These are phyloP conservation scores for Stichodactyla helianthus DNA, from an alignment of 64 coral and sea anemone genomes.

Conservation along the genomic window DNA sequence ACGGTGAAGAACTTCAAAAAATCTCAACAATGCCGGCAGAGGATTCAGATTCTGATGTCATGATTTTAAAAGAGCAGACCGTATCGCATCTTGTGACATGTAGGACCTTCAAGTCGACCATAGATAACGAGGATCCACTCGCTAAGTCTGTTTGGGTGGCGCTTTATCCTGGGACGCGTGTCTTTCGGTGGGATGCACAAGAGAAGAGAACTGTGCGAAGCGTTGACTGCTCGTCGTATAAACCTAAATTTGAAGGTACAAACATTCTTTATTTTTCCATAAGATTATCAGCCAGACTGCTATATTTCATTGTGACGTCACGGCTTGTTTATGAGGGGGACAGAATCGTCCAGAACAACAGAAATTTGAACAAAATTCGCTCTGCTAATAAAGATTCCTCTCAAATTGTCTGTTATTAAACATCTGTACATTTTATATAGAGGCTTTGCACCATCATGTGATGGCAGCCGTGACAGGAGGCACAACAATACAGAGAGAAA, in stretches of 20 bases:
- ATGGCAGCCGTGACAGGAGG: too few species aligned
- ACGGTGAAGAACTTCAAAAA: constrained; percentile 73
- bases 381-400: too few species aligned
- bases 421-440: too few species aligned
- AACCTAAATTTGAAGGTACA: constrained; percentile 85
- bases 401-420: too few species aligned
- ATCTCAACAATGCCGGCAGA: constrained; percentile 71
- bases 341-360: too few species aligned
- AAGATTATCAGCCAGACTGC: neutral
- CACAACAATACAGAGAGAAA: too few species aligned
- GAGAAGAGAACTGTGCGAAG: constrained; percentile 82
- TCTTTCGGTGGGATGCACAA: constrained; percentile 90
- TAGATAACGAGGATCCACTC: constrained; percentile 27
- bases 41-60: constrained; percentile 66
- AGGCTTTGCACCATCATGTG: too few species aligned
- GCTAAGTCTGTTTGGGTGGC: constrained; percentile 85
- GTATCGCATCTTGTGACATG: constrained; percentile 91
- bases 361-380: too few species aligned
- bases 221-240: constrained; percentile 86
- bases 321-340: too few species aligned
- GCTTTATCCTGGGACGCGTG: constrained; percentile 84
- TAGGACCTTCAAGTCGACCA: constrained; percentile 49
- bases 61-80: constrained; percentile 64
- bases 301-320: neutral
- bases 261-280: neutral